Evolutionary conservation across 2,888 invertebrate genomes (phyloP).

Genomic region (Tiliacea citrago): DNA sequence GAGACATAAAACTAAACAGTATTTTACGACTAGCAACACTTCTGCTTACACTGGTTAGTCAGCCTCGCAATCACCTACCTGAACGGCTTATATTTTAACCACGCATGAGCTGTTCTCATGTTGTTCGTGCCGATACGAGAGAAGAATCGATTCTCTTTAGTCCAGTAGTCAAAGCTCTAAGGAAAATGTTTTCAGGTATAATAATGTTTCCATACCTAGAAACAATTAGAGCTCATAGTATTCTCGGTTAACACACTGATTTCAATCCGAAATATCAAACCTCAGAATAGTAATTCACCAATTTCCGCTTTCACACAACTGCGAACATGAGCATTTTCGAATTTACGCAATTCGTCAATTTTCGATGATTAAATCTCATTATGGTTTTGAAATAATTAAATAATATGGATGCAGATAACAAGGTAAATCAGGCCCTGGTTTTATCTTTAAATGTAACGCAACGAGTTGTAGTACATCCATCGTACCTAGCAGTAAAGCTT

Average conservation of each 20-base stretch:
- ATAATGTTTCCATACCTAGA: not conserved
- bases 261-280: not conserved
- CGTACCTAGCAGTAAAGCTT: not conserved
- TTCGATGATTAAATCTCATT: not conserved
- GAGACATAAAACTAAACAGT: too few species aligned
- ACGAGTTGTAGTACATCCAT: not conserved
- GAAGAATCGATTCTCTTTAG: too few species aligned
- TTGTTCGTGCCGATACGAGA: too few species aligned
- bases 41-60: too few species aligned
- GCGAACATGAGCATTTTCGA: not conserved
- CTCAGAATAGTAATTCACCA: not conserved
- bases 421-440: too few species aligned
- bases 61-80: too few species aligned
- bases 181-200: too few species aligned
- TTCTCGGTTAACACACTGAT: not conserved
- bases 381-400: not conserved
- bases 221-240: not conserved
- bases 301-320: constrained; percentile 1
- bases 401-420: not conserved
- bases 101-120: too few species aligned
- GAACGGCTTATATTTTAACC: too few species aligned
- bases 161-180: too few species aligned
- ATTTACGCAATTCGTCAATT: not conserved
- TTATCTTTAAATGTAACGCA: not conserved
- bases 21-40: too few species aligned